Conservation (phyloP, 2,797 vertebrate species). For the Anableps anableps region DNA sequence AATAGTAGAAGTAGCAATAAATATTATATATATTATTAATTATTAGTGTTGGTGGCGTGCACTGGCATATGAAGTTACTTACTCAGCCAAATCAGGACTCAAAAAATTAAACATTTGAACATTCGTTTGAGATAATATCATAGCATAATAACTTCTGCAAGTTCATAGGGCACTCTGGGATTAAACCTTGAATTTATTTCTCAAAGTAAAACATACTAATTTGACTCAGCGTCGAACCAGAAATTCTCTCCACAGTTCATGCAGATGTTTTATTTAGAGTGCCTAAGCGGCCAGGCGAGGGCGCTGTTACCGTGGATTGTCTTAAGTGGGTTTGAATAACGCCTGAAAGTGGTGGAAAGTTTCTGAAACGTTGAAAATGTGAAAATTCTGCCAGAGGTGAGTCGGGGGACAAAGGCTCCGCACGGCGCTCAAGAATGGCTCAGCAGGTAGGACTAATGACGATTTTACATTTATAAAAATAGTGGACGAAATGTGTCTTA, state of each 20-base stretch:
- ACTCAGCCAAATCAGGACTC: background rate
- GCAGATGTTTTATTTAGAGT: background rate
- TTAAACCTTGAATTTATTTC: background rate
- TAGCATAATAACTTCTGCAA: background rate
- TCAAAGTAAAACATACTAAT: background rate
- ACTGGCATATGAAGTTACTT: background rate
- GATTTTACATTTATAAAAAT: background rate
- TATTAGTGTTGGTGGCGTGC: background rate
- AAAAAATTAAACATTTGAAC: background rate
- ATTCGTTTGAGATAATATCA: background rate
- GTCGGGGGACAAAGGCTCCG: constrained; percentile 8
- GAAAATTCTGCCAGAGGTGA: constrained; percentile 2
- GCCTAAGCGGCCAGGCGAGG: constrained; percentile 4
- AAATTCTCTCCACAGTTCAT: background rate
- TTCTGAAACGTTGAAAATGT: constrained; percentile 21
- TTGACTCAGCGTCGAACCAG: background rate
- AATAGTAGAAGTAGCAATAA: background rate
- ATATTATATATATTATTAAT: background rate
- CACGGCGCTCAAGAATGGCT: constrained; percentile 49
- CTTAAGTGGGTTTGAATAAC: background rate
- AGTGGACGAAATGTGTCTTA: background rate
- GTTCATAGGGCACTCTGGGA: constrained; percentile 9
- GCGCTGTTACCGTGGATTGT: constrained; percentile 43
- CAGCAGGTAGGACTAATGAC: constrained; percentile 54
- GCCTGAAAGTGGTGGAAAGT: background rate